A percentile compares a stretch with the other conserved stretches of the same genome.
Conservation (phyloP, 2,797 vertebrate species). For the Micromesistius poutassou region DNA sequence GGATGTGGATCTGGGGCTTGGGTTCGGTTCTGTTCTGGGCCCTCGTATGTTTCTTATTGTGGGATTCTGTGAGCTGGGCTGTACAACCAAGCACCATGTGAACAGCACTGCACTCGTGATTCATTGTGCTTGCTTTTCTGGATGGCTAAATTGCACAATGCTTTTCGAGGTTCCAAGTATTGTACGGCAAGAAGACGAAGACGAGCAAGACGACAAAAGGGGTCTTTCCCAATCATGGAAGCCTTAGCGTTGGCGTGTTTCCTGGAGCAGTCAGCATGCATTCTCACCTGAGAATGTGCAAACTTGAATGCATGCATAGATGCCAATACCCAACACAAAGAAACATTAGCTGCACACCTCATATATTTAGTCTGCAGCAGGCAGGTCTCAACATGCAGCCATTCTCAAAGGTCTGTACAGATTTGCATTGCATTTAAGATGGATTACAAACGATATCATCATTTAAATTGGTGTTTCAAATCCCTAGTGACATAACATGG, state of each 20-base stretch:
- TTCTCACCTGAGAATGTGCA: slow-evolving; percentile 10
- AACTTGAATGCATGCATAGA: not conserved
- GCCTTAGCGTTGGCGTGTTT: slow-evolving; percentile 5
- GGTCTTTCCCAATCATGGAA: not conserved
- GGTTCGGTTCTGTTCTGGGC: slow-evolving; percentile 32
- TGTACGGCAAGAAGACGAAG: not conserved
- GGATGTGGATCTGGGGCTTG: slow-evolving; percentile 47
- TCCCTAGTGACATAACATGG: not conserved
- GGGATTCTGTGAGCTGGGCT: not conserved
- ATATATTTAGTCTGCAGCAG: slow-evolving; percentile 16
- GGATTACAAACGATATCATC: not conserved
- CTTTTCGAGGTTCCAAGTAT: not conserved
- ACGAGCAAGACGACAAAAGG: too few relatives aligned
- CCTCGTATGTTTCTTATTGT: slow-evolving; percentile 33
- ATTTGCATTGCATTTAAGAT: not conserved
- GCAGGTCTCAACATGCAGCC: slow-evolving; percentile 39
- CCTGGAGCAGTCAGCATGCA: slow-evolving; percentile 24
- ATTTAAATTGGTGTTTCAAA: slow-evolving; percentile 1
- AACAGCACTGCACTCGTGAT: not conserved
- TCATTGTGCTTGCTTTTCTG: not conserved
- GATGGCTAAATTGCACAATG: not conserved
- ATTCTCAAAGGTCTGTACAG: slow-evolving; percentile 9
- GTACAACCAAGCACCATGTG: not conserved
- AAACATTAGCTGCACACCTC: not conserved
- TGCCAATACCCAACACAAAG: slow-evolving; percentile 11